Evolutionary conservation across 2,888 invertebrate genomes (phyloP).

Genomic region (Temnothorax rugatulus): DNA sequence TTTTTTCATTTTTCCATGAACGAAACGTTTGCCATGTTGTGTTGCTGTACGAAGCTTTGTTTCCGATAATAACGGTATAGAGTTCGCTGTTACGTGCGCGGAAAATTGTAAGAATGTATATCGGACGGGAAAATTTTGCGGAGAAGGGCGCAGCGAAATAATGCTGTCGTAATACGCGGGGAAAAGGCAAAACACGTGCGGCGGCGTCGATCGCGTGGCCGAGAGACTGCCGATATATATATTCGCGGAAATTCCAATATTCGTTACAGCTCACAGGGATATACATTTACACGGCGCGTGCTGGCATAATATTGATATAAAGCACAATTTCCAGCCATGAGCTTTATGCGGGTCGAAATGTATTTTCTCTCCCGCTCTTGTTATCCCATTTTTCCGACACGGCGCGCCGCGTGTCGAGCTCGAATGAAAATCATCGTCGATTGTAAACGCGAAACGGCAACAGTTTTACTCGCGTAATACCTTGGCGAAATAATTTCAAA

Average conservation of each 20-base stretch:
- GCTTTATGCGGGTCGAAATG: constrained; percentile 22
- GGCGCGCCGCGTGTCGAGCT: background rate
- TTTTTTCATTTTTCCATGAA: background rate
- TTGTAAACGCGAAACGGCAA: background rate
- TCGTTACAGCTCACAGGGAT: constrained; percentile 30
- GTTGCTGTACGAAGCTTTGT: background rate
- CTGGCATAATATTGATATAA: constrained; percentile 52
- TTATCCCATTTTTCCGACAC: constrained; percentile 2
- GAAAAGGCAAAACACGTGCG: constrained; percentile 38
- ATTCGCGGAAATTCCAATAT: constrained; percentile 38
- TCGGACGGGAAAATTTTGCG: constrained; percentile 5
- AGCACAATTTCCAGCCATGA: constrained; percentile 46
- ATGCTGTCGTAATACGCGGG: constrained; percentile 19
- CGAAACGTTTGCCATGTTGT: constrained; percentile 10
- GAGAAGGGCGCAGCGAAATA: background rate
- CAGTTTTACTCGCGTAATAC: background rate
- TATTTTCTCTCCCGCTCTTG: constrained; percentile 16
- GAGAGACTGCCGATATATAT: constrained; percentile 8
- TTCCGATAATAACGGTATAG: constrained; percentile 31
- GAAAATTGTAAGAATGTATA: constrained; percentile 41
- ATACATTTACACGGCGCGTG: constrained; percentile 35
- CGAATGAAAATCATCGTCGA: constrained; percentile 15
- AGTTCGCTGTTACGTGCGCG: constrained; percentile 26
- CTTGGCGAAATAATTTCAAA: constrained; percentile 21
- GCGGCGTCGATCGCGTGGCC: constrained; percentile 2